These are phyloP conservation scores for Chloroceryle aenea DNA, from an alignment of 2,113 vertebrate genomes.

Conservation along the genomic window DNA sequence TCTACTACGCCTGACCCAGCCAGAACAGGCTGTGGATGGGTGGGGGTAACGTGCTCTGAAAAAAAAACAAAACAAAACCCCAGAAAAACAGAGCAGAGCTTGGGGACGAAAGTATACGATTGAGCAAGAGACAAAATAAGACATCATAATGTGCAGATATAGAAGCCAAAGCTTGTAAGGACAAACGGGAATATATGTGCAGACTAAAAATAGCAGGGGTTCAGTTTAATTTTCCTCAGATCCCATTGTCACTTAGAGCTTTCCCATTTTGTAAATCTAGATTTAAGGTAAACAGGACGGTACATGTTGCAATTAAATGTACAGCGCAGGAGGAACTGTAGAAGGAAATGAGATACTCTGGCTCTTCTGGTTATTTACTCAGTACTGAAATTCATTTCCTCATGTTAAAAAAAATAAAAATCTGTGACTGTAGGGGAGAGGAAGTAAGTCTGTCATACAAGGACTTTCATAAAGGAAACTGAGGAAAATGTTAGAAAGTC, in stretches of 20 bases:
- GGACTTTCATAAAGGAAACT: background rate
- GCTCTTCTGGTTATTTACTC: background rate
- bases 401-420: background rate
- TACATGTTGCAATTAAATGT: background rate
- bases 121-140: background rate
- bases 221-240: background rate
- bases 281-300: background rate
- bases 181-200: background rate
- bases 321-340: background rate
- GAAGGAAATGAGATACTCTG: background rate
- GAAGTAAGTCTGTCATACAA: background rate
- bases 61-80: no score
- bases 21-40: background rate
- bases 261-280: background rate
- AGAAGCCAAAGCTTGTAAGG: background rate
- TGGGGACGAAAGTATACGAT: background rate
- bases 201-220: background rate
- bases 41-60: background rate
- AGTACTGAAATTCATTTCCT: background rate
- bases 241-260: background rate
- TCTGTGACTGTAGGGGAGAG: background rate
- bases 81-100: background rate
- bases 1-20: background rate
- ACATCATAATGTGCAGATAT: background rate
- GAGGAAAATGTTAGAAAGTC: background rate